Conservation (phyloP, 2,797 vertebrate genomes). For the Orientallactaga sibirica region DNA sequence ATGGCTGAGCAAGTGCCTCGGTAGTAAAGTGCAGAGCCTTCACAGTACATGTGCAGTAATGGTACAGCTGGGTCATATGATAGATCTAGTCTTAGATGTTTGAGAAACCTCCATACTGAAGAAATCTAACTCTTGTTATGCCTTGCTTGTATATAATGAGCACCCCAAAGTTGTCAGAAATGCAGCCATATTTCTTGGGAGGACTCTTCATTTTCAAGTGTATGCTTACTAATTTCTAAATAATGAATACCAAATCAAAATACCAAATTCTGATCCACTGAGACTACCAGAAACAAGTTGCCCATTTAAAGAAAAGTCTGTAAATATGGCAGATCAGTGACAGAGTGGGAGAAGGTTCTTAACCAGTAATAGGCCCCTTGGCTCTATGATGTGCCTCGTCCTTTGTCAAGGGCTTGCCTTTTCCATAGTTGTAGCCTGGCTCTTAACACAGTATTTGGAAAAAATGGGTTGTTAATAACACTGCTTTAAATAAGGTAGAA, state of each 20-base stretch:
- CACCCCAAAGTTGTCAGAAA: not conserved
- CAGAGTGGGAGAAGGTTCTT: not conserved
- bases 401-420: not conserved
- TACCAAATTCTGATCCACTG: not conserved
- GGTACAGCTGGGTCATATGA: no score
- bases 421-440: not conserved
- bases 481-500: not conserved
- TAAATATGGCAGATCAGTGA: not conserved
- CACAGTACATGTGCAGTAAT: no score
- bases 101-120: not conserved
- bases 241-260: not conserved
- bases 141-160: not conserved
- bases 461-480: not conserved
- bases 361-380: no score
- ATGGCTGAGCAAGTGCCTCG: no score
- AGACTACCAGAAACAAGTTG: not conserved
- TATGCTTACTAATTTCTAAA: not conserved
- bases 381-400: not conserved
- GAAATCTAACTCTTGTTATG: rapidly evolving
- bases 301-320: not conserved
- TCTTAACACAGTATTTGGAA: not conserved
- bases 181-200: not conserved
- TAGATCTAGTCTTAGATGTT: no score
- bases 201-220: not conserved
- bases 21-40: no score